Evolutionary conservation across 2,888 invertebrate genomes (phyloP), one percentile per base, ranked within the genome.

Genomic region (Oxycera nigricornis): DNA sequence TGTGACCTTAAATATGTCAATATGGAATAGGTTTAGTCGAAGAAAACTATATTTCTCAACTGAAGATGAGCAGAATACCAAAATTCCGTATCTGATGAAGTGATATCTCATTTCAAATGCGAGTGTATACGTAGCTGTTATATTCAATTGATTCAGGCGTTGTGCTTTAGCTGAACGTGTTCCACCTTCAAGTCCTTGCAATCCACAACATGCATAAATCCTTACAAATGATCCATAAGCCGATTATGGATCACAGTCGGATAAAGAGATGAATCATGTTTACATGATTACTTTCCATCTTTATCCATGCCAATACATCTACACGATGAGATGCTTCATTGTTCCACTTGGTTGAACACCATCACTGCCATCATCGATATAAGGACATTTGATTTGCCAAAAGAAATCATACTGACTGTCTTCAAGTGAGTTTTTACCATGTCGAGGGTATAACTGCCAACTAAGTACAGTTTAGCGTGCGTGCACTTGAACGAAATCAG

Each of bases 171-270:
- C n/a, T n/a, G n/a, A n/a, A n/a, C n/a, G n/a, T n/a, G n/a, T n/a
- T n/a, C n/a, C n/a, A n/a, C n/a, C n/a, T n/a, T n/a, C n/a, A n/a
- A n/a, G n/a, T n/a, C n/a, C n/a, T n/a, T n/a, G n/a, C n/a, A n/a
- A n/a, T n/a, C n/a, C n/a, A n/a, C n/a, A 46, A 55, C 26, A 52
- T 70, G 31, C 30, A 70, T 70, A 70, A 70, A 70, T 70, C 70
- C 55, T 31, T 70, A 70, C 55, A 70, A 70, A 70, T 70, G 70
- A 70, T 20, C 55, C 55, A 52, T 70, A 70, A 70, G 70, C 70
- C 70, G 70, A 70, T 52, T 70, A 52, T 52, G 70, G 52, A 70
- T 70, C 55, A 70, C 52, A 30, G 35, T 14, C 31, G n/a, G 52
- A 55, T n/a, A 28, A 70, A 55, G 55, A 70, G 68, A 68, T 30